Conservation (phyloP, 2,113 vertebrate genomes). For the Heliornis fulica region DNA sequence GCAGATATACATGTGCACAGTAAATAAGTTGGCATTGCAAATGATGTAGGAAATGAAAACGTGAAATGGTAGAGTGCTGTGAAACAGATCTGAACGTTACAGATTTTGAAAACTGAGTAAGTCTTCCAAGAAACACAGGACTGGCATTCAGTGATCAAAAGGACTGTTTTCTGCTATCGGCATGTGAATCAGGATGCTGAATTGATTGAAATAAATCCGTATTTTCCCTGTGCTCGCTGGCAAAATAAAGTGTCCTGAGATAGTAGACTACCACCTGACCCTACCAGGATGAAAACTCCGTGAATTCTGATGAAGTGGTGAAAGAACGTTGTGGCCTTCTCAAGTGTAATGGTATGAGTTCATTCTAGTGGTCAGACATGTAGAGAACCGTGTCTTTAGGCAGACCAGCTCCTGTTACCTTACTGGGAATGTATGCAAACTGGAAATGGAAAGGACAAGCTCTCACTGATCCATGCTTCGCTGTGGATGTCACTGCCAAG, state of each 20-base stretch:
- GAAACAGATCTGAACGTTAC: neutral
- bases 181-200: neutral
- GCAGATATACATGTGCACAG: neutral
- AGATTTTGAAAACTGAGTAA: neutral
- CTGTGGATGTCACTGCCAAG: neutral
- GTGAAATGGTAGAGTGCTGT: neutral
- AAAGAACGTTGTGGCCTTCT: neutral
- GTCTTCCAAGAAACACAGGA: constrained; percentile 30
- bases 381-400: neutral
- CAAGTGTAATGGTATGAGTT: neutral
- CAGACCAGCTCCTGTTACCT: neutral
- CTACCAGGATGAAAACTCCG: neutral
- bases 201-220: neutral
- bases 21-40: constrained; percentile 9
- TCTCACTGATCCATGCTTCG: neutral
- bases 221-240: neutral
- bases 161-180: neutral
- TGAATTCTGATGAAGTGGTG: neutral
- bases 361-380: neutral
- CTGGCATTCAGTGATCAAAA: neutral
- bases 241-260: neutral
- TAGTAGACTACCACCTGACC: neutral
- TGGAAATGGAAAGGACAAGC: neutral
- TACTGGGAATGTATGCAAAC: neutral
- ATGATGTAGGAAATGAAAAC: neutral